These are phyloP conservation scores for Papilio xuthus DNA, from an alignment of 1,140 invertebrate genomes.

Conservation along the genomic window DNA sequence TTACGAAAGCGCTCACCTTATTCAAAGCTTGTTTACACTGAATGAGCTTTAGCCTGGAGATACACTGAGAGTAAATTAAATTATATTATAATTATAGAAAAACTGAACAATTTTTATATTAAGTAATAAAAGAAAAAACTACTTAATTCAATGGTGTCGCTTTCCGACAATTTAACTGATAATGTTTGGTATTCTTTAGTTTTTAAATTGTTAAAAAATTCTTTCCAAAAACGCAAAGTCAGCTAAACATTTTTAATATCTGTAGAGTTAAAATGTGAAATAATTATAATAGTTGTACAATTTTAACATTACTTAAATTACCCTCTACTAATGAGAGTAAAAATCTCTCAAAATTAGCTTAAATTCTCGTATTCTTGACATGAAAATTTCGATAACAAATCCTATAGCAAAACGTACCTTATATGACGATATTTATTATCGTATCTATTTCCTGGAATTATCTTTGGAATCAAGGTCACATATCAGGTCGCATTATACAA, in stretches of 20 bases:
- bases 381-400: neutral
- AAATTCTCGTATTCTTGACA: neutral
- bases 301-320: neutral
- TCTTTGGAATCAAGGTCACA: slow-evolving; percentile 28
- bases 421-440: neutral
- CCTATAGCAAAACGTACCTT: neutral
- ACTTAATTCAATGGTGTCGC: no score
- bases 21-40: slow-evolving; percentile 3
- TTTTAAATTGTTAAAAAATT: no score
- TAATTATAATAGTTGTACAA: no score
- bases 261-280: no score
- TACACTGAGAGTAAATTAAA: neutral
- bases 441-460: neutral
- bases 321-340: neutral
- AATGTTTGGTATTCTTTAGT: no score
- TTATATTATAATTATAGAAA: neutral
- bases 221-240: no score
- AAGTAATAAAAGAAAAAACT: no score
- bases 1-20: neutral
- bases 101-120: neutral
- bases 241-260: no score
- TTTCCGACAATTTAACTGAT: no score
- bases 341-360: no score
- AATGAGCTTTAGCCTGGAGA: slow-evolving; percentile 3
- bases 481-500: slow-evolving; percentile 27